A percentile compares a stretch with the other conserved stretches of the same genome.
Evolutionary conservation across 1,140 invertebrate species (phyloP).

Genomic region (Meloidogyne hapla): DNA sequence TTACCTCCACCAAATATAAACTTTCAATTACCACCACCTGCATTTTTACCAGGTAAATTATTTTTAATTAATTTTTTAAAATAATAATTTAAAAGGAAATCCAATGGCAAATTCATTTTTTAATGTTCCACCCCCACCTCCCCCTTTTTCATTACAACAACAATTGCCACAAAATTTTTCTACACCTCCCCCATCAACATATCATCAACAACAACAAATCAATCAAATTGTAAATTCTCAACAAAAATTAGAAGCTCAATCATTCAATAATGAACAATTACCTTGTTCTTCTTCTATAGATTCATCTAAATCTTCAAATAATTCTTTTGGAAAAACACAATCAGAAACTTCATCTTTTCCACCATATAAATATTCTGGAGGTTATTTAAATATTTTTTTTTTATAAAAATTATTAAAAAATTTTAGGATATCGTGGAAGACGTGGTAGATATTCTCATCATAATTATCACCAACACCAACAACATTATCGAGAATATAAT

Average conservation of each 20-base stretch:
- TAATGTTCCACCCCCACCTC: background rate
- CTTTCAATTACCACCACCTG: background rate
- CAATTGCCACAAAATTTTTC: background rate
- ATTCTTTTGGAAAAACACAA: background rate
- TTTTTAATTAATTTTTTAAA: background rate
- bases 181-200: background rate
- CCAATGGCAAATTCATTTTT: background rate
- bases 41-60: background rate
- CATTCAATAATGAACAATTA: background rate
- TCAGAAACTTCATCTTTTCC: background rate
- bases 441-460: background rate
- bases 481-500: background rate
- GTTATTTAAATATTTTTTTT: constrained; percentile 1
- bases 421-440: background rate
- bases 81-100: constrained; percentile 1
- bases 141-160: background rate
- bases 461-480: background rate
- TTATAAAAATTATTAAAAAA: background rate
- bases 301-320: background rate
- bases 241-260: background rate
- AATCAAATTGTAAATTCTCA: background rate
- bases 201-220: background rate
- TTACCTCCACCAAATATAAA: background rate
- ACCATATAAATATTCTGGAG: background rate
- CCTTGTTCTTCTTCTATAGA: background rate